These are phyloP conservation scores for Lissonota sp. DNA, from an alignment of 2,888 invertebrate species.

Conservation along the genomic window DNA sequence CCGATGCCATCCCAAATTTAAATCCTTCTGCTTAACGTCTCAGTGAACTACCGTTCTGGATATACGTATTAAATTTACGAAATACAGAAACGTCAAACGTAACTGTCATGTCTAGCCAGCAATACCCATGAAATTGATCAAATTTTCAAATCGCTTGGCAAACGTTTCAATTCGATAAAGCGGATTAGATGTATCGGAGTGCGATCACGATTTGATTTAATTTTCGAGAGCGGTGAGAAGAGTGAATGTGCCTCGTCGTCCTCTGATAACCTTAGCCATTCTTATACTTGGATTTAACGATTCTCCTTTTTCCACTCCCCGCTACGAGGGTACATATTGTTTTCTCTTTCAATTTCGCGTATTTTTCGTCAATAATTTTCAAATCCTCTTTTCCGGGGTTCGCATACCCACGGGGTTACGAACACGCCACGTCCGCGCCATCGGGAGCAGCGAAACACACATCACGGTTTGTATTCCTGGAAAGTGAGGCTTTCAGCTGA, in stretches of 20 bases:
- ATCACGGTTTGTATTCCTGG: conserved; percentile 33
- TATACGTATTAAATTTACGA: conserved; percentile 13
- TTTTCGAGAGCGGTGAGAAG: conserved; percentile 70
- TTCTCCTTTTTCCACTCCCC: neutral
- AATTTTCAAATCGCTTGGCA: conserved; percentile 70
- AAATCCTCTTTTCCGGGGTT: conserved; percentile 21
- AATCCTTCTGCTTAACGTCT: no score
- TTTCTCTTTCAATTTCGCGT: conserved; percentile 58
- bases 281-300: conserved; percentile 22
- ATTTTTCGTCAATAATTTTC: conserved; percentile 34
- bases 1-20: no score
- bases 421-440: neutral
- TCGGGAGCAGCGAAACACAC: conserved; percentile 15
- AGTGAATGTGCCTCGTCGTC: conserved; percentile 50
- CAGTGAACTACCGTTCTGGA: no score
- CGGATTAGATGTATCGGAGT: conserved; percentile 78
- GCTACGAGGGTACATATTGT: neutral
- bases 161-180: conserved; percentile 74
- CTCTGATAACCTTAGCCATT: conserved; percentile 26
- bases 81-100: neutral
- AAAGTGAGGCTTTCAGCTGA: conserved; percentile 1
- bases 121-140: conserved; percentile 74
- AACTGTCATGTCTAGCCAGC: conserved; percentile 19
- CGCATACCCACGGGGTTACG: neutral
- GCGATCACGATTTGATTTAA: conserved; percentile 80